Evolutionary conservation across 2,113 vertebrate genomes (phyloP), one percentile per base, ranked within the genome.

Genomic region (Labrus mixtus): DNA sequence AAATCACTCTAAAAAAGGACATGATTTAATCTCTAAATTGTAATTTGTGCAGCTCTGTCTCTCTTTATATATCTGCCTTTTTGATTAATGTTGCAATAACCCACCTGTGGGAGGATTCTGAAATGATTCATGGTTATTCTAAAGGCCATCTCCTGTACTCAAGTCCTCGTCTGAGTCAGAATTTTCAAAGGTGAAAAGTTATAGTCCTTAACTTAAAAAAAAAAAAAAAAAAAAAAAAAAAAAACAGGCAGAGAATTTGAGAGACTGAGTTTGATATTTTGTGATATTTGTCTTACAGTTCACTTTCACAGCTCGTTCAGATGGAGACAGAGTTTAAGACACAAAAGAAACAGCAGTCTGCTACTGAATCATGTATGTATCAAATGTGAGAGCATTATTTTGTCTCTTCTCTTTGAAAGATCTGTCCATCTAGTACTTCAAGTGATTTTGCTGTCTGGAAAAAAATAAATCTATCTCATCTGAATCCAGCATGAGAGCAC

Each of bases 91-190:
- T 67, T 81, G 83, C 64, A 61, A 50, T 81, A 78, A 50, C 13
- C 37, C 53, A 68, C 76, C 43, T 62, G 23, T 41, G 66, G 74
- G 29, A 61, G 46, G 61, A 71, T 73, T 83, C 11, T 23, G 50
- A 19, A 79, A 53, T 68, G 64, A 77, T 46, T 84, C 78, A 87
- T 68, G 91, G 83, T 70, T 75, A 69, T 80, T 54, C 62, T 45
- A 64, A 57, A 53, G 76, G 67, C 57, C 76, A 51, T 29, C 46
- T 45, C 36, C n/a, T 53, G 63, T 20, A 5, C 20, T 36, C 13
- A 16, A 19, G 20, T 25, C 8, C 1, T 5, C 4, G 33, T 66
- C 13, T 51, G 8, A 37, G 6, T 51, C 25, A 20, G 11, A 51
- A 4, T 37, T n/a, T 66, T 36, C 48, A 50, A 64, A 50, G 16